These are phyloP conservation scores for Chelidonichthys spinosus DNA, from an alignment of 2,797 vertebrate genomes.

Conservation along the genomic window DNA sequence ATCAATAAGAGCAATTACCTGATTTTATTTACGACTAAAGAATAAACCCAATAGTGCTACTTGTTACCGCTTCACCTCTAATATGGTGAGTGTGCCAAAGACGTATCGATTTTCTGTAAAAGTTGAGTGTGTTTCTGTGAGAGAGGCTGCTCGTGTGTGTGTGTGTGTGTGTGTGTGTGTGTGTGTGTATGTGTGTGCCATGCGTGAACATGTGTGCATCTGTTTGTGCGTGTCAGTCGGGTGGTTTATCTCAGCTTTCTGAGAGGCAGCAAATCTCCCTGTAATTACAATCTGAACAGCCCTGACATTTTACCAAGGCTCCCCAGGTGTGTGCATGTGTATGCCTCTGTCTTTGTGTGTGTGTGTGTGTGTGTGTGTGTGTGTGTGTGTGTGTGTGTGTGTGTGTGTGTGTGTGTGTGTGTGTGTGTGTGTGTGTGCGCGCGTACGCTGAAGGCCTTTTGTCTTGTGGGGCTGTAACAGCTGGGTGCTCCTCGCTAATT, in stretches of 20 bases:
- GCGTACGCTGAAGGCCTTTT: conserved; percentile 66
- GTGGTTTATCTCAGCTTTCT: conserved; percentile 73
- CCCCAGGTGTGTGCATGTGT: conserved; percentile 62
- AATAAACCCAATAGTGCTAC: conserved; percentile 12
- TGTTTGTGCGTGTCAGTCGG: conserved; percentile 58
- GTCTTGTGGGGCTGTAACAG: conserved; percentile 81
- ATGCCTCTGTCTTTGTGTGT: conserved; percentile 40
- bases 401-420: conserved; percentile 36
- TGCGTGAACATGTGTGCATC: conserved; percentile 3
- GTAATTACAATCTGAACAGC: conserved; percentile 79
- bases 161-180: conserved; percentile 26
- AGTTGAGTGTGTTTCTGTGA: conserved; percentile 38
- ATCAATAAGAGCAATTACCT: conserved; percentile 1
- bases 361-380: conserved; percentile 11
- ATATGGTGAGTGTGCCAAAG: conserved; percentile 33
- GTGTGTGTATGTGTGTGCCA: background rate
- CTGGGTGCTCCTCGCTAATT: conserved; percentile 82
- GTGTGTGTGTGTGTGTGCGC: conserved; percentile 23
- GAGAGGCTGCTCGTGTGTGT: conserved; percentile 7
- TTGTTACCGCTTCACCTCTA: conserved; percentile 43
- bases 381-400: conserved; percentile 25
- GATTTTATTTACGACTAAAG: conserved; percentile 7
- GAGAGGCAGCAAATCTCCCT: conserved; percentile 75
- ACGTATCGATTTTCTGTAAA: conserved; percentile 64
- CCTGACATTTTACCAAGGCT: conserved; percentile 78